A percentile compares a stretch with the other conserved stretches of the same genome.
Conservation (phyloP, 2,888 invertebrate species). For the Athrips mouffetella region DNA sequence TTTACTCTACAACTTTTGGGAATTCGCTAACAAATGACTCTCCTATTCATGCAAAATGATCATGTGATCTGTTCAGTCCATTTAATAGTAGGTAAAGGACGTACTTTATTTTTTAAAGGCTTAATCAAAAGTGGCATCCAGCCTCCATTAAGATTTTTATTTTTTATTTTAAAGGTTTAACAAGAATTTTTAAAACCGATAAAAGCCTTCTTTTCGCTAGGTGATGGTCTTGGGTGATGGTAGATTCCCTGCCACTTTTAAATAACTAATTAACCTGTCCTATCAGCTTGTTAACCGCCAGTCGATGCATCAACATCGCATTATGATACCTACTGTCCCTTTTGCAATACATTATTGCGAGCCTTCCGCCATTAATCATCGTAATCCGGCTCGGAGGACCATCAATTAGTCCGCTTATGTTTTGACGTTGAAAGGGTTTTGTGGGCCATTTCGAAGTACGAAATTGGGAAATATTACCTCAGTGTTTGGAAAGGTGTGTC, state of each 20-base stretch:
- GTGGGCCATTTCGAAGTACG: not conserved
- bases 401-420: slow-evolving; percentile 13
- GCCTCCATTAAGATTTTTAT: no score
- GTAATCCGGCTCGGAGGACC: slow-evolving; percentile 25
- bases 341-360: slow-evolving; percentile 3
- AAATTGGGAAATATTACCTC: no score
- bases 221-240: no score
- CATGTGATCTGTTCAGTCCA: no score
- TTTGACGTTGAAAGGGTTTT: not conserved
- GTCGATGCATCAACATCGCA: slow-evolving; percentile 13
- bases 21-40: no score
- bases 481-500: no score
- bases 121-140: no score
- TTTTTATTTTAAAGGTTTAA: not conserved
- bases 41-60: no score
- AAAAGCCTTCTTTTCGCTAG: no score
- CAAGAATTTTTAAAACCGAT: not conserved
- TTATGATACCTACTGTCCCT: slow-evolving; percentile 6
- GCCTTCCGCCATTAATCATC: slow-evolving; percentile 18
- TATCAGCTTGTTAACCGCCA: not conserved
- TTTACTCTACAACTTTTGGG: no score
- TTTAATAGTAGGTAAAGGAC: no score
- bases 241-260: not conserved
- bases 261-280: not conserved
- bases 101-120: no score